Evolutionary conservation across 2,797 vertebrate genomes (phyloP).

Genomic region (Meriones psammophilus): DNA sequence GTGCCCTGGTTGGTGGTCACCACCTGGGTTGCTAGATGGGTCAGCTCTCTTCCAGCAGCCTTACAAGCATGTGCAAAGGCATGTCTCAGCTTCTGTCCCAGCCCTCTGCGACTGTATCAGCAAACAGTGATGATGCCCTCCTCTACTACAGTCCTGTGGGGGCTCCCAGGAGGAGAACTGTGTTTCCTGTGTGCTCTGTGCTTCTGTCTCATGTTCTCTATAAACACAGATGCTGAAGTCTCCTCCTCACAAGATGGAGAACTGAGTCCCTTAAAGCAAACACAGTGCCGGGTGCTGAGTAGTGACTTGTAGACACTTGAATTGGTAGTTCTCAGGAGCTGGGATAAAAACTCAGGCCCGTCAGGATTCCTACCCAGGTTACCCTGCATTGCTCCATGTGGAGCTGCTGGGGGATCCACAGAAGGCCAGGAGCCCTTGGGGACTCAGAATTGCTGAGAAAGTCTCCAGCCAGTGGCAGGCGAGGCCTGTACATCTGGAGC

Average conservation of each 20-base stretch:
- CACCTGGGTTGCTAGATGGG: not conserved
- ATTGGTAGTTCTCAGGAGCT: not conserved
- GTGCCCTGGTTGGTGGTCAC: not conserved
- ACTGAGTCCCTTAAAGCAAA: not conserved
- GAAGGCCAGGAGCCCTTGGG: not conserved
- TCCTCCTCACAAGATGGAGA: not conserved
- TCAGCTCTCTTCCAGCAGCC: not conserved
- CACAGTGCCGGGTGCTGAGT: rapidly evolving
- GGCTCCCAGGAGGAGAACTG: not conserved
- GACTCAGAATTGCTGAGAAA: not conserved
- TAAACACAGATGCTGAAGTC: not conserved
- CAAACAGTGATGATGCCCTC: not conserved
- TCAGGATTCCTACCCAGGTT: not conserved
- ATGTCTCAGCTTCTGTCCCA: not conserved
- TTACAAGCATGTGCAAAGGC: too few relatives aligned
- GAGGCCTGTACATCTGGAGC: not conserved
- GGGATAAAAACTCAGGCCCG: rapidly evolving
- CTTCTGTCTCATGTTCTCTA: not conserved
- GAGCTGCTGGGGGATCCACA: too few relatives aligned
- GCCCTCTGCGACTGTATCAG: not conserved
- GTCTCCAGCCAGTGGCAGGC: not conserved
- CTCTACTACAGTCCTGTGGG: not conserved
- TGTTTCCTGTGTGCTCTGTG: not conserved
- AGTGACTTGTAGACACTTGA: not conserved
- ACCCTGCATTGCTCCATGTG: not conserved